These are phyloP conservation scores for Drosophila subsilvestris DNA, from an alignment of 2,888 invertebrate species.

Conservation along the genomic window DNA sequence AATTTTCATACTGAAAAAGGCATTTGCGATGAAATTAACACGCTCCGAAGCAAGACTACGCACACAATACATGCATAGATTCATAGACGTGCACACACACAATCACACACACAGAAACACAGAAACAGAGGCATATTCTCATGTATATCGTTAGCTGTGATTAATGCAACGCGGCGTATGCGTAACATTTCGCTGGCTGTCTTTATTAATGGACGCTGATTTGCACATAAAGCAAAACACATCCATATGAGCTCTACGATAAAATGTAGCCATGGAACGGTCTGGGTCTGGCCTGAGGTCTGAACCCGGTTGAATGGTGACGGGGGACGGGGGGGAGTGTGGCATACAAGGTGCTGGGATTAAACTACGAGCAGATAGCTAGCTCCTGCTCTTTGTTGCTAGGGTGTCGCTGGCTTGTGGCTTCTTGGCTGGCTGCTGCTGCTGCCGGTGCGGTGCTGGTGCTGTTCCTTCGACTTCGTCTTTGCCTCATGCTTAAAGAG, in stretches of 20 bases:
- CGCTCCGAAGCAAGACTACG: slow-evolving; percentile 36
- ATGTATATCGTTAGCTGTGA: slow-evolving; percentile 52
- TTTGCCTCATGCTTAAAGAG: slow-evolving; percentile 22
- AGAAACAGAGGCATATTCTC: neutral
- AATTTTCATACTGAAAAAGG: slow-evolving; percentile 65
- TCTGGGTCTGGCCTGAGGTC: neutral
- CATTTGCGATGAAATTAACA: slow-evolving; percentile 69
- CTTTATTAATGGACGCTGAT: slow-evolving; percentile 74
- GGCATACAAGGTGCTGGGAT: slow-evolving; percentile 37
- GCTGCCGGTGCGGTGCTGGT: slow-evolving; percentile 1
- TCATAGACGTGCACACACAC: neutral
- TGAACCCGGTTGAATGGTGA: neutral
- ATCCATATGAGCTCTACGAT: slow-evolving; percentile 39
- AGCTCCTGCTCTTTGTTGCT: slow-evolving; percentile 15
- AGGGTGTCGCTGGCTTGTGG: slow-evolving; percentile 26
- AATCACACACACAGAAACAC: slow-evolving; percentile 31
- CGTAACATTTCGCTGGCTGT: slow-evolving; percentile 59
- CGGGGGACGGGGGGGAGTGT: slow-evolving; percentile 3
- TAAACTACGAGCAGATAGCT: slow-evolving; percentile 38
- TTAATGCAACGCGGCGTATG: slow-evolving; percentile 67
- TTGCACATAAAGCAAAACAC: slow-evolving; percentile 60
- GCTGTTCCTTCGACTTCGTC: neutral
- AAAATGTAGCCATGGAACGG: slow-evolving; percentile 19
- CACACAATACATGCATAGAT: slow-evolving; percentile 20
- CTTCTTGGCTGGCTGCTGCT: slow-evolving; percentile 32